Conservation (phyloP, 2,797 vertebrate species). For the Pseudochromis fuscus region DNA sequence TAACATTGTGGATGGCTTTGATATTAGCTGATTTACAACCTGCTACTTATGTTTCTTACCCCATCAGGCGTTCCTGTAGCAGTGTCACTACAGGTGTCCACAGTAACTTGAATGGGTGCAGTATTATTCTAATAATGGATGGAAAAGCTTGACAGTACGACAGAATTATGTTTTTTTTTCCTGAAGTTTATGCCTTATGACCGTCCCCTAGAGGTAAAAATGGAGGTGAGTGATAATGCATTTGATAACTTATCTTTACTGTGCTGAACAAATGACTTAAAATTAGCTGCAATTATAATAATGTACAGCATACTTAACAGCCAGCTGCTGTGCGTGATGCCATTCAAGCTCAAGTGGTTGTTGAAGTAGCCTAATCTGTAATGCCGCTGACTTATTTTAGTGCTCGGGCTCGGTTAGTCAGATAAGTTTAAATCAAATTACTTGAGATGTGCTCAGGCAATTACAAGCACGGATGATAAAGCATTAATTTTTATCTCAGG, state of each 20-base stretch:
- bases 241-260: not conserved
- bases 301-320: conserved; percentile 16
- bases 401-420: conserved; percentile 9
- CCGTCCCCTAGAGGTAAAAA: not conserved
- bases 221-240: not conserved
- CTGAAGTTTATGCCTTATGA: no score
- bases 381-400: conserved; percentile 23
- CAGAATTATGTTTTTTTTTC: no score
- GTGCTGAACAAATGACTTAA: not conserved
- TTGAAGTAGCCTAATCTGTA: conserved; percentile 26
- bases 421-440: conserved; percentile 43
- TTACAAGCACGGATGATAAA: conserved; percentile 21
- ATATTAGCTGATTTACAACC: not conserved
- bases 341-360: conserved; percentile 29
- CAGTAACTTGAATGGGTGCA: not conserved
- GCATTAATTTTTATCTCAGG: conserved; percentile 20
- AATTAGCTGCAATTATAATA: conserved; percentile 13
- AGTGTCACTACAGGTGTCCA: no score
- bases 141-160: no score
- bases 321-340: conserved; percentile 13
- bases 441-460: conserved; percentile 16
- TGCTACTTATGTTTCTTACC: not conserved
- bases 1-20: not conserved
- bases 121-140: not conserved
- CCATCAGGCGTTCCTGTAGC: not conserved